Evolutionary conservation across 1,140 invertebrate genomes (phyloP).

Genomic region (Babylonia areolata): DNA sequence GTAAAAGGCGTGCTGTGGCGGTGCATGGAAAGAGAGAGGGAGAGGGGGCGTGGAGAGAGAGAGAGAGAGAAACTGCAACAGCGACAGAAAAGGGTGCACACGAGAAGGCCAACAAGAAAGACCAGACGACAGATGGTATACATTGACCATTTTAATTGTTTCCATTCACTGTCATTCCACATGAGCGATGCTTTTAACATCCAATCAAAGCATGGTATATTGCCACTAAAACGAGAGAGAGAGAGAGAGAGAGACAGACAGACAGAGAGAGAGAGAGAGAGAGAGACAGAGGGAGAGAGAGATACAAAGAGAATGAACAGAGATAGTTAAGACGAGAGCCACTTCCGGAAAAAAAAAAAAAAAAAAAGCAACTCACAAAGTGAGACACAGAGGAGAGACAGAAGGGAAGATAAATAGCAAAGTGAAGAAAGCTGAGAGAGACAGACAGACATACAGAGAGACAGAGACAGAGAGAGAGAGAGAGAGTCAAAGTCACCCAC

Average conservation of each 20-base stretch:
- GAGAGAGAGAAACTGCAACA: background rate
- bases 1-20: too few species aligned
- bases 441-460: conserved; percentile 6
- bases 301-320: background rate
- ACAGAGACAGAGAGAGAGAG: background rate
- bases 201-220: conserved; percentile 24
- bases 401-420: background rate
- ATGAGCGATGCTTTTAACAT: conserved; percentile 16
- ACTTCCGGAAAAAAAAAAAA: background rate
- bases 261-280: conserved; percentile 16
- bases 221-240: conserved; percentile 19
- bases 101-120: too few species aligned
- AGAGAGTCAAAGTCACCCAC: conserved; percentile 6
- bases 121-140: conserved; percentile 7
- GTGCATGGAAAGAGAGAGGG: too few species aligned
- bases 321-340: background rate
- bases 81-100: too few species aligned
- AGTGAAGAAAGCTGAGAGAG: background rate
- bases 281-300: background rate
- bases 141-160: conserved; percentile 30
- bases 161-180: conserved; percentile 13
- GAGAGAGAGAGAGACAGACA: conserved; percentile 24
- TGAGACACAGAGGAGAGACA: background rate
- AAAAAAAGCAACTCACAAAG: conserved; percentile 16
- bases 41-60: too few species aligned